A percentile compares a stretch with the other conserved stretches of the same genome.
Evolutionary conservation across 2,797 vertebrate species (phyloP).

Genomic region (Anas bahamensis): DNA sequence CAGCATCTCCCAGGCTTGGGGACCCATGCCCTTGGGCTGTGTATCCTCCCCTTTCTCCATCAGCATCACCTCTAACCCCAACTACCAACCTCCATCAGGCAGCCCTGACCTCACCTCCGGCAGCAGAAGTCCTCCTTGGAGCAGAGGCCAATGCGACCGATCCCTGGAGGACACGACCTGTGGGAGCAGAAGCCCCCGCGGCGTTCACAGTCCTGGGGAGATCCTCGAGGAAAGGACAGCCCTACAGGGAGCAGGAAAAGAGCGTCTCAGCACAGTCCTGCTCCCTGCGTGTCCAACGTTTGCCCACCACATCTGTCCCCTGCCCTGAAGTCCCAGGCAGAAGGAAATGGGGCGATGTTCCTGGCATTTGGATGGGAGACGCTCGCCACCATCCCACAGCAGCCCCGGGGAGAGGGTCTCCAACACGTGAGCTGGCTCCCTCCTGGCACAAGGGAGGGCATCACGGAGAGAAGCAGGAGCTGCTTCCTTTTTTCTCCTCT

Average conservation of each 20-base stretch:
- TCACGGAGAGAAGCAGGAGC: not conserved
- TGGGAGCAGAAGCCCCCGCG: slow-evolving; percentile 44
- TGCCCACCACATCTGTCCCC: not conserved
- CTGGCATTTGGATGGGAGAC: not conserved
- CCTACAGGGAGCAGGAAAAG: not conserved
- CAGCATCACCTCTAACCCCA: not conserved
- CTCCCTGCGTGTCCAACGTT: fast-evolving
- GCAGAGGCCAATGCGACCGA: slow-evolving; percentile 13
- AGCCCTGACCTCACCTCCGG: slow-evolving; percentile 7
- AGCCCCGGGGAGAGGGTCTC: not conserved
- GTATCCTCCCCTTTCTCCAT: not conserved
- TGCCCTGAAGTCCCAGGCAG: fast-evolving
- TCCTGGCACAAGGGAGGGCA: not conserved
- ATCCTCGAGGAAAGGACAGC: not conserved
- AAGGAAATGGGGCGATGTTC: not conserved
- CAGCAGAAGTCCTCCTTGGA: slow-evolving; percentile 46
- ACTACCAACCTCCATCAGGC: not conserved
- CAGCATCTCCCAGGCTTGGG: not conserved
- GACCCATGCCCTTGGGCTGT: not conserved
- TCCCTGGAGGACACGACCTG: not conserved
- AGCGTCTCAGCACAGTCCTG: not conserved
- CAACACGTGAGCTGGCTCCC: not conserved
- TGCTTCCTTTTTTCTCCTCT: not conserved
- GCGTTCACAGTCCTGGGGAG: not conserved
- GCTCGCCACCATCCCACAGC: not conserved